These are phyloP conservation scores for Irena cyanogastra DNA, from an alignment of 2,113 vertebrate species.

Conservation along the genomic window DNA sequence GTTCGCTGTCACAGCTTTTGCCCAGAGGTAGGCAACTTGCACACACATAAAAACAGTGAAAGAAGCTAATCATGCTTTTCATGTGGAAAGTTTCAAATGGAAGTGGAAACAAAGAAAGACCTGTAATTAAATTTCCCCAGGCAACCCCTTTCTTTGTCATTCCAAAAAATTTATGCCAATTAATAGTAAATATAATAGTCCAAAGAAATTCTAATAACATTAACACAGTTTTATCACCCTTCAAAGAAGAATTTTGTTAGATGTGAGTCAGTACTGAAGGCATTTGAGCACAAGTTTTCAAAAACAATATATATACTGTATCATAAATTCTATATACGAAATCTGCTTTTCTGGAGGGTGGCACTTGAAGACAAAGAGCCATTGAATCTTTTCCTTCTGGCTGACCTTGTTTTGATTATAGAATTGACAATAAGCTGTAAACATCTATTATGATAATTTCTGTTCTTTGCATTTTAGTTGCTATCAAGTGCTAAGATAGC, in stretches of 20 bases:
- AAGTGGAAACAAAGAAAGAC: background rate
- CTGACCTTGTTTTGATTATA: background rate
- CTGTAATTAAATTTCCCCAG: background rate
- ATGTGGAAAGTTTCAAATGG: background rate
- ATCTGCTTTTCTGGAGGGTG: background rate
- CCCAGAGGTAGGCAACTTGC: background rate
- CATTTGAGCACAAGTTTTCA: background rate
- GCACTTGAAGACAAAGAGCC: background rate
- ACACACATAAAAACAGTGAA: background rate
- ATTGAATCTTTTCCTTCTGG: background rate
- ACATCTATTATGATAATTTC: background rate
- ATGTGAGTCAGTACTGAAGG: background rate
- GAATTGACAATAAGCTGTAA: background rate
- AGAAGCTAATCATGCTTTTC: background rate
- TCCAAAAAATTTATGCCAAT: background rate
- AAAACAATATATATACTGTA: background rate
- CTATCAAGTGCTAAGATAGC: background rate
- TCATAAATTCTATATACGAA: background rate
- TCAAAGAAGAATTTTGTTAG: background rate
- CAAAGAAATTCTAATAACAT: background rate
- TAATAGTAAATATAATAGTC: background rate
- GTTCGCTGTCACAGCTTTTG: accelerated
- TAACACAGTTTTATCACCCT: background rate
- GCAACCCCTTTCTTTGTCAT: background rate
- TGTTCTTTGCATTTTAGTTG: background rate